Evolutionary conservation across 2,113 vertebrate genomes (phyloP).

Genomic region (Malurus cyaneus): DNA sequence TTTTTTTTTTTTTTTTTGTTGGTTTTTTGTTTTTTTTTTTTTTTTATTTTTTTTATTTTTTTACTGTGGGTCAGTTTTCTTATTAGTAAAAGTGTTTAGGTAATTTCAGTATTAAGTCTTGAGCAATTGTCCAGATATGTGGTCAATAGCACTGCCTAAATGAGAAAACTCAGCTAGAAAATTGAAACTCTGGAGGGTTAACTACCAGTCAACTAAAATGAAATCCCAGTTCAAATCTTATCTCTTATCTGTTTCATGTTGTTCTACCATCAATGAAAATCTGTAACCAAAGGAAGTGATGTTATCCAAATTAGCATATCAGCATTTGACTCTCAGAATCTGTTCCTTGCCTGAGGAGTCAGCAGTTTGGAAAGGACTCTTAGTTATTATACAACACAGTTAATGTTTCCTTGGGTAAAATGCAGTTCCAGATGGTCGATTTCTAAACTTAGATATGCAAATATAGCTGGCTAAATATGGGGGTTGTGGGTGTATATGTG

Average conservation of each 20-base stretch:
- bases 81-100: not conserved
- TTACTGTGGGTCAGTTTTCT: not conserved
- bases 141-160: not conserved
- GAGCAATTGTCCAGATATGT: not conserved
- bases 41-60: not conserved
- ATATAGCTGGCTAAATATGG: not conserved
- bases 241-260: not conserved
- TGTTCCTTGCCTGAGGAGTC: not conserved
- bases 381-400: not conserved
- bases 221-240: not conserved
- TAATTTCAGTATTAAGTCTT: not conserved
- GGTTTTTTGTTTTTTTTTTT: not conserved
- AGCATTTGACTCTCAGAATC: not conserved
- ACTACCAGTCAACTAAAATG: not conserved
- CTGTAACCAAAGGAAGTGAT: not conserved
- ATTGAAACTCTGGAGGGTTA: not conserved
- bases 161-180: not conserved
- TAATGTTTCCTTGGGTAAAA: conserved; percentile 13
- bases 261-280: not conserved
- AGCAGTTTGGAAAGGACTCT: not conserved
- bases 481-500: accelerated
- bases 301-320: not conserved
- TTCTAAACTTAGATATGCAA: conserved; percentile 29
- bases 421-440: not conserved
- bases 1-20: not conserved